Conservation (phyloP, 2,797 vertebrate species). For the Emys orbicularis region DNA sequence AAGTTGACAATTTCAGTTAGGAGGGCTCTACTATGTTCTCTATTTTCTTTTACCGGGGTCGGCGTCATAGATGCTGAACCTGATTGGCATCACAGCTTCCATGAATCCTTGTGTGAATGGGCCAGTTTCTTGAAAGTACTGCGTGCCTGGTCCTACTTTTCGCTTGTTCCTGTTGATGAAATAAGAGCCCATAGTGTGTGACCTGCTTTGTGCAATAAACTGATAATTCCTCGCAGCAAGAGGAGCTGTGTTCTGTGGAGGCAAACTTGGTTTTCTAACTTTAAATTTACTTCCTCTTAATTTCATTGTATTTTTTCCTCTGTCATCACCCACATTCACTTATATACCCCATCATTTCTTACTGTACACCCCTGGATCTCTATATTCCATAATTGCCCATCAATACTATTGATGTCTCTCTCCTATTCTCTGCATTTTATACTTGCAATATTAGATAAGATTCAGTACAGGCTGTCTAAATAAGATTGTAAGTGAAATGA, state of each 20-base stretch:
- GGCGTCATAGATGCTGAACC: constrained; percentile 19
- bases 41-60: constrained; percentile 31
- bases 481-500: constrained; percentile 36
- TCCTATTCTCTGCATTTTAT: not conserved
- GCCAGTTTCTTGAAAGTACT: not conserved
- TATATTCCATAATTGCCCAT: constrained; percentile 36
- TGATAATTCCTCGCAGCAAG: not conserved
- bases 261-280: not conserved
- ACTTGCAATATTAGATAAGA: constrained; percentile 24
- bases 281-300: not conserved
- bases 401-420: not conserved
- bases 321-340: not conserved
- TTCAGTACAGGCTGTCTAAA: not conserved
- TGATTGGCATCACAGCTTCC: not conserved
- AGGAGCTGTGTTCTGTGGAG: not conserved
- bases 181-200: not conserved
- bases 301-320: not conserved
- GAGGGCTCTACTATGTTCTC: constrained; percentile 1
- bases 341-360: not conserved
- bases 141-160: not conserved
- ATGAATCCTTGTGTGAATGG: not conserved
- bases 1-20: constrained; percentile 35
- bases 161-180: not conserved
- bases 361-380: not conserved
- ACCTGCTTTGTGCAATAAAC: constrained; percentile 6